Percentiles rank a stretch among this genome's conserved stretches.
Evolutionary conservation across 2,888 invertebrate genomes (phyloP).

Genomic region (Drosophila mimica): DNA sequence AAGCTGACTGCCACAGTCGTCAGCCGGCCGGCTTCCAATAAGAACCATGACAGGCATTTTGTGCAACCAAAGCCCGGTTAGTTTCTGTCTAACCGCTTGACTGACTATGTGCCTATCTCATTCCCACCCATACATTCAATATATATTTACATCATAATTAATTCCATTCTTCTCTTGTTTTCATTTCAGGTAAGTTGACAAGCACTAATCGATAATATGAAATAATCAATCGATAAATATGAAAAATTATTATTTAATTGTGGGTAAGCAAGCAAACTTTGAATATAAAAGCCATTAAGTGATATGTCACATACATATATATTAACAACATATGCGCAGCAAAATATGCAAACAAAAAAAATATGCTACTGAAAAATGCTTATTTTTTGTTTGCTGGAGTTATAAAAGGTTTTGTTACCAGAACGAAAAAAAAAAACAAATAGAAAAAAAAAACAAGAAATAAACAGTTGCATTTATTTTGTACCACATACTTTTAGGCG

Average conservation of each 20-base stretch:
- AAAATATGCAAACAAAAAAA: background rate
- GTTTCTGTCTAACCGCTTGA: conserved; percentile 12
- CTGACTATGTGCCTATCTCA: background rate
- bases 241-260: background rate
- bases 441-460: no score
- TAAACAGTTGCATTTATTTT: background rate
- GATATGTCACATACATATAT: background rate
- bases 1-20: background rate
- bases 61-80: conserved; percentile 50
- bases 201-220: background rate
- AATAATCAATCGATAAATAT: conserved; percentile 4
- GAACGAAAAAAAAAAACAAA: background rate
- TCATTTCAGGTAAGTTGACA: conserved; percentile 68
- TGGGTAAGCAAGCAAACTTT: conserved; percentile 52
- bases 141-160: conserved; percentile 3
- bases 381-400: no score
- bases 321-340: background rate
- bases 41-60: conserved; percentile 41
- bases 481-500: conserved; percentile 60
- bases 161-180: conserved; percentile 8
- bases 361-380: background rate
- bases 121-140: background rate
- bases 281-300: background rate
- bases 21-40: conserved; percentile 8
- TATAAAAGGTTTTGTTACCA: background rate